phyloP scores from a whole-genome alignment of 1,140 invertebrate species.

The Penaeus vannamei region DNA sequence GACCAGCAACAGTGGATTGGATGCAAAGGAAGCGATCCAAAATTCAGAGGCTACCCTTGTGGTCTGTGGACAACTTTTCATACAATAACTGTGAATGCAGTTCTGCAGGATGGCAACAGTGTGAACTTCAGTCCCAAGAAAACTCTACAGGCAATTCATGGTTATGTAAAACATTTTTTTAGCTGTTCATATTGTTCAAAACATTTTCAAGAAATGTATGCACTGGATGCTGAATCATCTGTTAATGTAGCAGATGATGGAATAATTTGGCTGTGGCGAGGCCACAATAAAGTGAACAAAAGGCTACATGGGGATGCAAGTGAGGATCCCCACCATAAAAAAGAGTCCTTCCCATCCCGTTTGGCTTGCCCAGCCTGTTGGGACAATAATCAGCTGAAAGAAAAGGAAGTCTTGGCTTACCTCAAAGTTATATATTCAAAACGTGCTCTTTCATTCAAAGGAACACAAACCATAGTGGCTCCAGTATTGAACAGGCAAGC shows the following conservation, averaged over 20 bases:
- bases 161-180: conserved; percentile 94
- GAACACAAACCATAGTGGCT: conserved; percentile 42
- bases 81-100: conserved; percentile 86
- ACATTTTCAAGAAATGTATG: conserved; percentile 88
- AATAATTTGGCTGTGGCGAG: conserved; percentile 94
- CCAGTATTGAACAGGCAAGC: conserved; percentile 36
- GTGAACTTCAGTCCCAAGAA: conserved; percentile 73
- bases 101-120: conserved; percentile 74
- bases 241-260: conserved; percentile 81
- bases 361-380: conserved; percentile 82
- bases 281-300: conserved; percentile 94
- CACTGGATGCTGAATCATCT: conserved; percentile 76
- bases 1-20: conserved; percentile 81
- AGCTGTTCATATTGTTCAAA: conserved; percentile 90
- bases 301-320: conserved; percentile 87
- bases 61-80: conserved; percentile 97
- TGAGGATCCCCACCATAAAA: conserved; percentile 92
- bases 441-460: conserved; percentile 72
- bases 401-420: conserved; percentile 80
- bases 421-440: conserved; percentile 82
- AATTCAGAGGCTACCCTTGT: conserved; percentile 92
- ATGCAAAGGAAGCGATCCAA: conserved; percentile 84
- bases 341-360: conserved; percentile 89
- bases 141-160: conserved; percentile 86
- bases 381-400: conserved; percentile 77